Evolutionary conservation across 2,888 invertebrate genomes (phyloP).

Genomic region (Cephus pygmeus): DNA sequence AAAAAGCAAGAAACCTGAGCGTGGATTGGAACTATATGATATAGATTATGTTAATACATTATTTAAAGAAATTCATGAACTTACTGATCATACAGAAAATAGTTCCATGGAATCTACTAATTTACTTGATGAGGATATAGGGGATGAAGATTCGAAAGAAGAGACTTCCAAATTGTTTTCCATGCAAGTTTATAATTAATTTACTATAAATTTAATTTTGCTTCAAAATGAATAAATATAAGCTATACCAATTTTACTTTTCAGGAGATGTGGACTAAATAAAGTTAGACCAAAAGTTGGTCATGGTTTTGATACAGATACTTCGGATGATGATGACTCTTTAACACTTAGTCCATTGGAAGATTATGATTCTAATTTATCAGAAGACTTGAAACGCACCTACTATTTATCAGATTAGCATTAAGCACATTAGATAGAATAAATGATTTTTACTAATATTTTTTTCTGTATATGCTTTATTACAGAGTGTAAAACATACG

Average conservation of each 20-base stretch:
- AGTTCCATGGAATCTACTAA: constrained; percentile 13
- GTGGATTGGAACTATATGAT: constrained; percentile 20
- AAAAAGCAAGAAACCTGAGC: constrained; percentile 10
- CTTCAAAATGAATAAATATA: neutral
- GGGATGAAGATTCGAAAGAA: constrained; percentile 33
- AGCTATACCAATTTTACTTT: neutral
- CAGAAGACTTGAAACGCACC: neutral
- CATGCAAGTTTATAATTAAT: constrained; percentile 7
- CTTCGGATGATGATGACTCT: constrained; percentile 28
- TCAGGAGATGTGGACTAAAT: constrained; percentile 9
- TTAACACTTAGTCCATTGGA: constrained; percentile 10
- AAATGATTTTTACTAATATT: constrained; percentile 10
- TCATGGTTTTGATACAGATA: constrained; percentile 44
- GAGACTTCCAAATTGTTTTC: constrained; percentile 29
- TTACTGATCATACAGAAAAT: neutral
- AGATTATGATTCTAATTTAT: constrained; percentile 17
- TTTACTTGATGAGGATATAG: constrained; percentile 40
- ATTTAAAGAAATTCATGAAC: neutral
- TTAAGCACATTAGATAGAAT: neutral
- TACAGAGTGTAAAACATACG: constrained; percentile 28
- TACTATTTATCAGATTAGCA: too few relatives aligned
- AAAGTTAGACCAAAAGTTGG: constrained; percentile 37
- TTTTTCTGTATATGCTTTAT: constrained; percentile 12
- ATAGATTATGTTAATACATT: neutral
- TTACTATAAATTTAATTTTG: neutral